phyloP scores from a whole-genome alignment of 2,113 vertebrate species.

The Phainopepla nitens region DNA sequence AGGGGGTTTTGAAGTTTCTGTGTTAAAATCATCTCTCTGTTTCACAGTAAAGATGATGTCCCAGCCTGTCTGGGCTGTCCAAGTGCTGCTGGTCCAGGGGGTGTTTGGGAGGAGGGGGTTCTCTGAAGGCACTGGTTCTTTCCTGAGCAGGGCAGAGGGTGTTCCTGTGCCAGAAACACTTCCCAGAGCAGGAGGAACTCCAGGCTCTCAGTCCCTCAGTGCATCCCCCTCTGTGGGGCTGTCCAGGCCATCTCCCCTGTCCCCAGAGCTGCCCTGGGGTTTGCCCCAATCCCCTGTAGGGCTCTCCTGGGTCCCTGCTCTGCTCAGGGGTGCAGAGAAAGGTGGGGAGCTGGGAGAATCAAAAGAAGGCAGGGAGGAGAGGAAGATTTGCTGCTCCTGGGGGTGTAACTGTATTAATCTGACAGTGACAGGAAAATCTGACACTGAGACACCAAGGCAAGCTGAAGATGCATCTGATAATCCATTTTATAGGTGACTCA shows the following conservation, averaged over 20 bases:
- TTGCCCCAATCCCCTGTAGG: not conserved
- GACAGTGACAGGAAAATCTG: not conserved
- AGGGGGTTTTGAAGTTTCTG: not conserved
- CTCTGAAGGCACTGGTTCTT: not conserved
- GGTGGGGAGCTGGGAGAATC: not conserved
- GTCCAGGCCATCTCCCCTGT: not conserved
- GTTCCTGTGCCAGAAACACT: not conserved
- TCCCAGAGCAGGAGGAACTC: not conserved
- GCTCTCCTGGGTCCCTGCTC: not conserved
- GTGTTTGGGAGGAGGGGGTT: not conserved
- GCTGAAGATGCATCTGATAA: not conserved
- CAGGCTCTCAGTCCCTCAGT: not conserved
- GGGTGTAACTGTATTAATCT: not conserved
- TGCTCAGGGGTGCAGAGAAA: not conserved
- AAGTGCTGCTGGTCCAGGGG: not conserved
- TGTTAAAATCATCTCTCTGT: not conserved
- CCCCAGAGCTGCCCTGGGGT: not conserved
- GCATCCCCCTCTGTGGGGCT: no score
- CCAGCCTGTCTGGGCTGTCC: not conserved
- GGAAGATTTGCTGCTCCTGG: not conserved
- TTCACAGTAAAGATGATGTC: not conserved
- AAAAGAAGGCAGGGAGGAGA: not conserved
- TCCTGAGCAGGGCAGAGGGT: not conserved
- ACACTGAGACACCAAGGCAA: not conserved
- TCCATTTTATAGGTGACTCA: not conserved